Evolutionary conservation across 92 coral and sea anemone genomes (phyloP).

Genomic region (Epizoanthus scotinus): DNA sequence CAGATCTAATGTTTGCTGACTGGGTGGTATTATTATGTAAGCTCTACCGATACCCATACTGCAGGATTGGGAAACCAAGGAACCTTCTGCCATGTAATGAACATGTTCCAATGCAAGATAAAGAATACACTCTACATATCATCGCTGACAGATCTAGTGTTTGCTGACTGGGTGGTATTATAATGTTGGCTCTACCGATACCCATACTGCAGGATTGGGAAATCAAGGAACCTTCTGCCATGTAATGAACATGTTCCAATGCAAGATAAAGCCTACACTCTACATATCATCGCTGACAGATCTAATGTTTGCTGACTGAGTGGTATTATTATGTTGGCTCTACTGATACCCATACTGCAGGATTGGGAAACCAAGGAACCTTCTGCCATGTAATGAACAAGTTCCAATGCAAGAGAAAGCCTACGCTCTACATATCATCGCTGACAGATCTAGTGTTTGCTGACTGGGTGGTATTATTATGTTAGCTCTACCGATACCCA

Average conservation of each 20-base stretch:
- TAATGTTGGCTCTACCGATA: slow-evolving; percentile 31
- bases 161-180: slow-evolving; percentile 17
- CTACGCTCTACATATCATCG: too few species aligned
- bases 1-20: slow-evolving; percentile 25
- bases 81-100: too few species aligned
- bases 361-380: slow-evolving; percentile 28
- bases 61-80: slow-evolving; percentile 29
- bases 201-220: slow-evolving; percentile 36
- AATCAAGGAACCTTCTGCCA: too few species aligned
- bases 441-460: too few species aligned
- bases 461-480: slow-evolving; percentile 23
- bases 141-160: too few species aligned
- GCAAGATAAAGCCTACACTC: too few species aligned
- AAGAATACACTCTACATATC: too few species aligned
- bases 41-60: slow-evolving; percentile 33
- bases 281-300: too few species aligned
- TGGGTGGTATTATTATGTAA: slow-evolving; percentile 31
- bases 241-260: too few species aligned
- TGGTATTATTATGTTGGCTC: slow-evolving; percentile 33
- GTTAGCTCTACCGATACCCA: slow-evolving; percentile 36
- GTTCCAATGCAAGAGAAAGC: too few species aligned
- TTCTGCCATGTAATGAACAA: too few species aligned
- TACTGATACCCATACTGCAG: slow-evolving; percentile 30
- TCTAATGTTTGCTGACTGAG: slow-evolving; percentile 25
- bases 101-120: too few species aligned